A percentile compares a stretch with the other conserved stretches of the same genome.
These are phyloP conservation scores for Apostichopus parvimensis DNA, from an alignment of 35 echinoderm and acorn worm genomes.

Conservation along the genomic window DNA sequence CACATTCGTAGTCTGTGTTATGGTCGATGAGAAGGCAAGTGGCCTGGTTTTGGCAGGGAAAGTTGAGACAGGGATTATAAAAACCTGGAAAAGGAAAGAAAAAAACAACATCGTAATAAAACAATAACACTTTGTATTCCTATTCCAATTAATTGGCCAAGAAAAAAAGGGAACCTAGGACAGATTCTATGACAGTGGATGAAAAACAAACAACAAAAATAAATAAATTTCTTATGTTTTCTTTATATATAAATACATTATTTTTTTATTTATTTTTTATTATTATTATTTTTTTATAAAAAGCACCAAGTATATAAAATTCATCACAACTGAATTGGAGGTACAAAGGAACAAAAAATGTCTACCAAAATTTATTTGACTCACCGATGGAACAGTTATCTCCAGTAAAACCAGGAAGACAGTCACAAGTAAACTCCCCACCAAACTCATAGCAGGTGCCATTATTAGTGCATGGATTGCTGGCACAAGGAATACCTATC, in stretches of 20 bases:
- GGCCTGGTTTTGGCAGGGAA: slow-evolving; percentile 70
- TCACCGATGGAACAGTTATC: slow-evolving; percentile 82
- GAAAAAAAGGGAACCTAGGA: no score
- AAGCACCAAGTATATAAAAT: no score
- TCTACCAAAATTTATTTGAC: not conserved
- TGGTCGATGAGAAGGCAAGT: slow-evolving; percentile 53
- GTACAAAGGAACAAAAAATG: no score
- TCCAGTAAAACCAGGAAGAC: slow-evolving; percentile 75
- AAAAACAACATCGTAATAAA: not conserved
- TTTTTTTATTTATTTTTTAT: no score
- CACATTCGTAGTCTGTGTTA: slow-evolving; percentile 74
- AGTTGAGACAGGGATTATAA: slow-evolving; percentile 80
- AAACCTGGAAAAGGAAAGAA: slow-evolving; percentile 47
- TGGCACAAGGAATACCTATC: slow-evolving; percentile 44
- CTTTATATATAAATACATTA: no score
- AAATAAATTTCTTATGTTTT: no score
- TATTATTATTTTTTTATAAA: no score
- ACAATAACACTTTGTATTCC: no score
- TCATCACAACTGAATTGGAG: no score
- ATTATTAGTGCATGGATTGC: slow-evolving; percentile 79
- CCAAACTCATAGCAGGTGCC: slow-evolving; percentile 72
- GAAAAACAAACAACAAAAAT: no score
- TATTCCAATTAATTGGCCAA: no score
- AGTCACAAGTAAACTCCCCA: slow-evolving; percentile 68
- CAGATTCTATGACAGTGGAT: no score